These are phyloP conservation scores for Heliothis subflexa DNA, from an alignment of 1,140 invertebrate genomes.

Conservation along the genomic window DNA sequence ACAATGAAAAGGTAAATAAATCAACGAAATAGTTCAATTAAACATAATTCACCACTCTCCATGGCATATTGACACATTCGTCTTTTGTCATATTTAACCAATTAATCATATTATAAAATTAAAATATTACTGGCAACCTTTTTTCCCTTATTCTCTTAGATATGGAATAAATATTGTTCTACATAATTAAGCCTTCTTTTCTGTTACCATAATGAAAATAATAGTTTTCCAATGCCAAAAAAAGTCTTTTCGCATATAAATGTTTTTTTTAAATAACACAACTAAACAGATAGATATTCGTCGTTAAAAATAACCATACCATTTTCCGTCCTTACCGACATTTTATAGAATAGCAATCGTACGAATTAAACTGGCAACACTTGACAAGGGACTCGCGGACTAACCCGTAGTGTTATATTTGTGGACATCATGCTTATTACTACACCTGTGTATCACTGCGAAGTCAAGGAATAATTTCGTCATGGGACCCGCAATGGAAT, in stretches of 20 bases:
- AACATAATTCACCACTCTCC: background rate
- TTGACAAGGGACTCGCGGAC: background rate
- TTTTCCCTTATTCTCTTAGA: background rate
- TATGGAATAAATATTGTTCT: background rate
- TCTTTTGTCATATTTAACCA: background rate
- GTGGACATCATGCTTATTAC: background rate
- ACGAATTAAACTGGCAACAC: slow-evolving; percentile 11
- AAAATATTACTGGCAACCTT: slow-evolving; percentile 6
- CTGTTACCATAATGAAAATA: no score
- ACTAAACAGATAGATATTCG: no score
- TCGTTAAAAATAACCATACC: background rate
- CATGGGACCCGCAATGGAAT: slow-evolving; percentile 28
- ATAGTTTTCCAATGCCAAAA: no score
- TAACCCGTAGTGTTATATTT: background rate
- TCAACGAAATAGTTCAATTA: background rate
- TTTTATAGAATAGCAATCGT: background rate
- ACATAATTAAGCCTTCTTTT: background rate
- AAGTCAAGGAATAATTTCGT: slow-evolving; percentile 5
- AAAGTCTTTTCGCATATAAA: no score
- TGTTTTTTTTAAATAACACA: no score
- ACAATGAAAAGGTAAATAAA: background rate
- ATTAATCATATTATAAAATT: background rate
- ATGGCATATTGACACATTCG: background rate
- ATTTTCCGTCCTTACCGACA: background rate
- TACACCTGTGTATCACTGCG: slow-evolving; percentile 5